Conservation (phyloP, 2,888 invertebrate genomes). For the Hoplodrina ambigua region DNA sequence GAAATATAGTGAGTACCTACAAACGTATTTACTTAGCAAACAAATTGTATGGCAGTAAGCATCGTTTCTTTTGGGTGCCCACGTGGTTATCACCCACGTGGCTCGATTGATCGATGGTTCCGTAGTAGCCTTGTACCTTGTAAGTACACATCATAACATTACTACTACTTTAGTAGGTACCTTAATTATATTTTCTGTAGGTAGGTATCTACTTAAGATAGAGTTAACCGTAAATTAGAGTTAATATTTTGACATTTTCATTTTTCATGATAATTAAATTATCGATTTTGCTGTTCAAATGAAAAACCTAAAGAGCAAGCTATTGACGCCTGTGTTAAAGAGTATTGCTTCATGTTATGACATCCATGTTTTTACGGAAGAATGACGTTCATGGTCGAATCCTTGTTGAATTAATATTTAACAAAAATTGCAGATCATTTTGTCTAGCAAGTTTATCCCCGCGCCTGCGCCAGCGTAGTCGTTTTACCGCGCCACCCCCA, state of each 20-base stretch:
- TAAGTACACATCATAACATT: constrained; percentile 3
- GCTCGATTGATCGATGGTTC: constrained; percentile 49
- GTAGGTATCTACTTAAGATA: neutral
- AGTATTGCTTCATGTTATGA: neutral
- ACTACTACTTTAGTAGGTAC: constrained; percentile 10
- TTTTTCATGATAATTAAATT: neutral
- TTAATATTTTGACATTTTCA: neutral
- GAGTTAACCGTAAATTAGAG: neutral
- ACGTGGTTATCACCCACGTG: constrained; percentile 62
- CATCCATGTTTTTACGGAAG: constrained; percentile 1
- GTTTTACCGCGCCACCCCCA: constrained; percentile 68
- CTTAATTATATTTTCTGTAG: neutral
- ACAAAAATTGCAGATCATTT: constrained; percentile 52
- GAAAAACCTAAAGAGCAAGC: neutral
- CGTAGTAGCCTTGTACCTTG: constrained; percentile 55
- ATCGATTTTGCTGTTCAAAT: neutral
- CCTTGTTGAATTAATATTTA: constrained; percentile 43
- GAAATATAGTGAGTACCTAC: neutral
- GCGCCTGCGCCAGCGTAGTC: constrained; percentile 70
- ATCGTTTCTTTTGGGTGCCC: constrained; percentile 22
- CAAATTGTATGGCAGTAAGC: neutral
- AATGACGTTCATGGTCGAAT: constrained; percentile 49
- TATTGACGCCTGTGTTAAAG: neutral
- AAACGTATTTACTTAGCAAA: neutral
- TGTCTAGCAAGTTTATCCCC: constrained; percentile 57